A percentile compares a stretch with the other conserved stretches of the same genome.
Evolutionary conservation across 92 coral and sea anemone species (phyloP).

Genomic region (Phenganax subtilis): DNA sequence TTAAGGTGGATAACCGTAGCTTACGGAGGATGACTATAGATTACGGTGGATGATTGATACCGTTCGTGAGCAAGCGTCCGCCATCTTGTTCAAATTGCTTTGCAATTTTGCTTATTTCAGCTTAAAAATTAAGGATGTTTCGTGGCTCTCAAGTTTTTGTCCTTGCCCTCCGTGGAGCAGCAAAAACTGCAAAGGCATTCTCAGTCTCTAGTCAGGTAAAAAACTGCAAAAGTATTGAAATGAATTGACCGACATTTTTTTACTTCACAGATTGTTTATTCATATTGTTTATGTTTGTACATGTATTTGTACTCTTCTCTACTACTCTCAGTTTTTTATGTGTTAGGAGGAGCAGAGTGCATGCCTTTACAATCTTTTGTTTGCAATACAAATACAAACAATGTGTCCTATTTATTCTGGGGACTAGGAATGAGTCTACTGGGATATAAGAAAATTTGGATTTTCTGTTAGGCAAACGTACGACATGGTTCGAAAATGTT

Average conservation of each 20-base stretch:
- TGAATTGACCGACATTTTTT: not conserved
- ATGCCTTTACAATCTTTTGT: too few species aligned
- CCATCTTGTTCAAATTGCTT: not conserved
- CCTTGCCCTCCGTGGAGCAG: slow-evolving; percentile 34
- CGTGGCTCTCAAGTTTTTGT: slow-evolving; percentile 27
- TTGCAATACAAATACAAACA: too few species aligned
- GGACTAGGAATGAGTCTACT: too few species aligned
- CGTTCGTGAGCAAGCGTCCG: slow-evolving; percentile 5
- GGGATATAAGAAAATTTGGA: not conserved
- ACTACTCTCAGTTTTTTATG: too few species aligned
- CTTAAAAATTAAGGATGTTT: not conserved
- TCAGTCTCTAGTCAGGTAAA: slow-evolving; percentile 34
- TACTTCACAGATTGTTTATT: too few species aligned
- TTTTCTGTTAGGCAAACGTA: not conserved
- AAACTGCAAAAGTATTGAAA: not conserved
- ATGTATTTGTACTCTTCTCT: too few species aligned
- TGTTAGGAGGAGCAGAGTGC: too few species aligned
- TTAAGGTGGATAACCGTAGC: too few species aligned
- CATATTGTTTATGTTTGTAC: too few species aligned
- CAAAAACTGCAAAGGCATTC: slow-evolving; percentile 21
- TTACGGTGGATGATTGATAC: too few species aligned
- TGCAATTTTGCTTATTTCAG: slow-evolving; percentile 4
- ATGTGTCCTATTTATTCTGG: too few species aligned
- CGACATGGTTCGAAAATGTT: not conserved
- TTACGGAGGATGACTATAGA: too few species aligned